Evolutionary conservation across 2,888 invertebrate species (phyloP), one percentile per base, ranked within the genome.

Genomic region (Onchidella celtica): DNA sequence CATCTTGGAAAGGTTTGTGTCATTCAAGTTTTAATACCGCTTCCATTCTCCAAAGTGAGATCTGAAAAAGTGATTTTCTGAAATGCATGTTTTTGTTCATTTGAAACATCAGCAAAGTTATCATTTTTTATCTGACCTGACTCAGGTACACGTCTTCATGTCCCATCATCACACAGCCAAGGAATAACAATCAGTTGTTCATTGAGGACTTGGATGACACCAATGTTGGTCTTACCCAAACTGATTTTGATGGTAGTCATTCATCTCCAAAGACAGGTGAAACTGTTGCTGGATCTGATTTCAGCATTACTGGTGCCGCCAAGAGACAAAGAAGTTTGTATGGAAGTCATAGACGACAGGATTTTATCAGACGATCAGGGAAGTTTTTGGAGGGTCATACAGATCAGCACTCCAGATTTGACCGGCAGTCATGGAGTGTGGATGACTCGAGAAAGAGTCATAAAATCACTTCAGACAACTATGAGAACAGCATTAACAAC

Each of bases 281-380:
- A 1, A 29, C 36, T 24, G 29, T 34, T 32, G 21, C 40, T 38
- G 59, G 63, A n/a, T 11, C 40, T 14, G 29, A 63, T 38, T 36
- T 74, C 34, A 21, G 34, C n/a, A 55, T 40, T 1, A 32, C 32
- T 34, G 47, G 55, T 24, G 14, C 66, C 24, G 81, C 83, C 11
- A 69, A 69, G 59, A 47, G 69, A 36, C 69, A 69, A 36, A 84
- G 83, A 65, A 86, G 85, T 65, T 66, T 81, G 6, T 81, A 83
- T 70, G 85, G 83, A 2, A 82, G 73, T 59, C 79, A 81, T 40
- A 81, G 81, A 74, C 59, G 84, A 29, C 72, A 77, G 73, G 81
- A 85, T 68, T 85, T 85, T 36, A 83, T 84, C 63, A 78, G 81
- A 17, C 81, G 70, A 63, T 84, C 83, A 27, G 76, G 78, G 27